phyloP scores from a whole-genome alignment of 2,113 vertebrate genomes.

The Myotis yumanensis region DNA sequence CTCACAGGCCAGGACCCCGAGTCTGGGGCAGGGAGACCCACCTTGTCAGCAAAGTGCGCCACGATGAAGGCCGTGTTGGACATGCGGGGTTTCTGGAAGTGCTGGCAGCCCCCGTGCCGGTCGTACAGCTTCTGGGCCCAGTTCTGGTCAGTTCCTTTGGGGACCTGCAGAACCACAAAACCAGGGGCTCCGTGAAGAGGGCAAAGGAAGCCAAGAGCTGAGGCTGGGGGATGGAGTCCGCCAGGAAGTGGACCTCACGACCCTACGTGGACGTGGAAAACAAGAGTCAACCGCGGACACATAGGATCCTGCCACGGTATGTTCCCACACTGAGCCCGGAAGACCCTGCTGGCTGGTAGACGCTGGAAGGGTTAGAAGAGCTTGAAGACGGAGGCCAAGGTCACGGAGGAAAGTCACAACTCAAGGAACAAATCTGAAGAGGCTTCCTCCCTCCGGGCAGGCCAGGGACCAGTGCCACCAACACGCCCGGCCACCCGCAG shows the following conservation, averaged over 20 bases:
- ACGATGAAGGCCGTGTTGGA: slow-evolving; percentile 92
- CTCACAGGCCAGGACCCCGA: background rate
- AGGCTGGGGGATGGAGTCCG: background rate
- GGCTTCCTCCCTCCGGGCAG: accelerated
- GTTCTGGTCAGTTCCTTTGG: slow-evolving; percentile 94
- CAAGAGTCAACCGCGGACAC: accelerated
- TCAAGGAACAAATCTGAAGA: background rate
- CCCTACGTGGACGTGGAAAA: background rate
- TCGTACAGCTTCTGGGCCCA: slow-evolving; percentile 94
- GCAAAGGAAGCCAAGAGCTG: background rate
- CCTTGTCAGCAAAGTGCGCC: slow-evolving; percentile 93
- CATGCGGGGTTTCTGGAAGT: slow-evolving; percentile 95
- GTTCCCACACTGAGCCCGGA: background rate
- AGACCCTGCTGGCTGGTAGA: background rate
- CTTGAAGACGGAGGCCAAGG: background rate
- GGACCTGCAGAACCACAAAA: slow-evolving; percentile 84
- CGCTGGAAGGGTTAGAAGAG: background rate
- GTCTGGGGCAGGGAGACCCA: slow-evolving; percentile 60
- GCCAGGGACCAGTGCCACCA: background rate
- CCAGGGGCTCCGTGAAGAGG: background rate
- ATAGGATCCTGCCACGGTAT: accelerated
- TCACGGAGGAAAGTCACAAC: background rate
- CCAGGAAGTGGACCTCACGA: background rate
- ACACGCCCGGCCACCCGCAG: accelerated
- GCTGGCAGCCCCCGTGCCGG: slow-evolving; percentile 84